Conservation (phyloP, 2,888 invertebrate species). For the Petrolisthes cinctipes region DNA sequence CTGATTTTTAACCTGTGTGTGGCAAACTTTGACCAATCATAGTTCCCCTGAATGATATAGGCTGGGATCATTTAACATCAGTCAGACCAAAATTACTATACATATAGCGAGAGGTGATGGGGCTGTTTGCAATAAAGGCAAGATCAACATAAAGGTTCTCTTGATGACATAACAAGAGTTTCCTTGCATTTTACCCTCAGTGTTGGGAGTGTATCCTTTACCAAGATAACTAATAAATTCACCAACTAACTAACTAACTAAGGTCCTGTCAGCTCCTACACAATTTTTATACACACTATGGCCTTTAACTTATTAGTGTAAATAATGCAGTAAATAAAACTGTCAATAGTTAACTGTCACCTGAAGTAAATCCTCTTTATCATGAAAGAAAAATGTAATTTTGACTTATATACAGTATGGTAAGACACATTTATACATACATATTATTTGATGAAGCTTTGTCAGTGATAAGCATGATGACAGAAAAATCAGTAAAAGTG, state of each 20-base stretch:
- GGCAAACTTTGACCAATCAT: too few species aligned
- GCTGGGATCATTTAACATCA: too few species aligned
- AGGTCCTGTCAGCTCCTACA: background rate
- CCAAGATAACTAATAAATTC: too few species aligned
- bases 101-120: too few species aligned
- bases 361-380: slow-evolving; percentile 31
- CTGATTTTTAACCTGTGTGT: too few species aligned
- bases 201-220: too few species aligned
- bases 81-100: too few species aligned
- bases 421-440: slow-evolving; percentile 4
- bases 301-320: slow-evolving; percentile 29
- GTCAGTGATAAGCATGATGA: slow-evolving; percentile 32
- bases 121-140: too few species aligned
- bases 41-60: too few species aligned
- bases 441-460: slow-evolving; percentile 8
- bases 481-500: slow-evolving; percentile 32
- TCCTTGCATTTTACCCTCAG: too few species aligned
- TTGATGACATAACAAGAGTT: too few species aligned
- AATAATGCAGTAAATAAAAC: background rate
- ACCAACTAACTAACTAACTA: background rate
- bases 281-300: slow-evolving; percentile 21
- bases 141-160: too few species aligned
- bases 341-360: slow-evolving; percentile 33
- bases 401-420: slow-evolving; percentile 16
- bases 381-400: slow-evolving; percentile 30